A percentile compares a stretch with the other conserved stretches of the same genome.
These are phyloP conservation scores for Hypercompe scribonia DNA, from an alignment of 2,888 invertebrate genomes.

Conservation along the genomic window DNA sequence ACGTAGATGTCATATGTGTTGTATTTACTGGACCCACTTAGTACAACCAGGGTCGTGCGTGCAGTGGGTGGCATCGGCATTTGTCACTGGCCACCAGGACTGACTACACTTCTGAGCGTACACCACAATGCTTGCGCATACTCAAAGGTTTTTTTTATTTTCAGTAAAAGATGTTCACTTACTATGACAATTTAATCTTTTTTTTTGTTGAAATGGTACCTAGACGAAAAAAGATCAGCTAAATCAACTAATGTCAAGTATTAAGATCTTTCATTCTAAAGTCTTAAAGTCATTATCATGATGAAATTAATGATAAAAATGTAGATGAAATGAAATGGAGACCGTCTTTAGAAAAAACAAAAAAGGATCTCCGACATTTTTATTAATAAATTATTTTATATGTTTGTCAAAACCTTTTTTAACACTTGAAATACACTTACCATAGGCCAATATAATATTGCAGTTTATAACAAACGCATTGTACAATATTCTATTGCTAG, in stretches of 20 bases:
- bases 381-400: not conserved
- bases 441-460: not conserved
- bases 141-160: not conserved
- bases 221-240: too few relatives aligned
- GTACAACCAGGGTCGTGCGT: constrained; percentile 68
- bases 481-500: not conserved
- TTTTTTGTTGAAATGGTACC: too few relatives aligned
- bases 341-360: too few relatives aligned
- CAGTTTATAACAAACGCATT: not conserved
- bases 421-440: not conserved
- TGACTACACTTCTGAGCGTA: constrained; percentile 33
- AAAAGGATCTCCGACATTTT: too few relatives aligned
- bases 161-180: not conserved
- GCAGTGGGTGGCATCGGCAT: constrained; percentile 82
- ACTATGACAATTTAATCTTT: not conserved
- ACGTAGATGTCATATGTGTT: constrained; percentile 61
- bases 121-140: constrained; percentile 13
- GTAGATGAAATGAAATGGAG: too few relatives aligned
- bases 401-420: not conserved
- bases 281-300: too few relatives aligned
- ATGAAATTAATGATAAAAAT: too few relatives aligned
- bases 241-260: too few relatives aligned
- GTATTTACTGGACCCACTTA: constrained; percentile 75
- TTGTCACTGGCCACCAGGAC: constrained; percentile 72
- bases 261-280: too few relatives aligned